phyloP scores from a whole-genome alignment of 2,888 invertebrate genomes.

The Athripsodes cinereus region DNA sequence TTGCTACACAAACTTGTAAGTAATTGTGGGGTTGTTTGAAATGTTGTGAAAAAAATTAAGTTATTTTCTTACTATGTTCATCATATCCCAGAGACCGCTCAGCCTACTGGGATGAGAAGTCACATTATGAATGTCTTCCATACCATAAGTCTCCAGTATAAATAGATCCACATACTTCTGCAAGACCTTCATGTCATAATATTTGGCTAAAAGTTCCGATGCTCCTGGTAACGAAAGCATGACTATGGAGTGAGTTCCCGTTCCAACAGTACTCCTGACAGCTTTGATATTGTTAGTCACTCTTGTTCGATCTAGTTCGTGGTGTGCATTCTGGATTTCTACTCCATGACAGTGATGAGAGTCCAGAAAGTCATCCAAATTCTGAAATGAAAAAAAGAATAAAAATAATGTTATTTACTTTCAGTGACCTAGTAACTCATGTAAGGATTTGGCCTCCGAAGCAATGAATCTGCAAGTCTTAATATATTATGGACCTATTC shows the following conservation, averaged over 20 bases:
- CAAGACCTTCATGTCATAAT: conserved; percentile 60
- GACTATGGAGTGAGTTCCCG: conserved; percentile 48
- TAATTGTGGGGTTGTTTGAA: no score
- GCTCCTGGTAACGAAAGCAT: conserved; percentile 58
- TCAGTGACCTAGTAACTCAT: no score
- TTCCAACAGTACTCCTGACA: conserved; percentile 42
- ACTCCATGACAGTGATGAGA: conserved; percentile 49
- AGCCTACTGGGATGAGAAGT: conserved; percentile 70
- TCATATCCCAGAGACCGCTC: conserved; percentile 70
- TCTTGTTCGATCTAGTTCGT: conserved; percentile 46
- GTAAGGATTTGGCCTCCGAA: no score
- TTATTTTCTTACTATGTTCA: conserved; percentile 57
- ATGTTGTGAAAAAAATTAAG: no score
- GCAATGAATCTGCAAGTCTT: no score
- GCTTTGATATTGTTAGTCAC: conserved; percentile 44
- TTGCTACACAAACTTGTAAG: no score
- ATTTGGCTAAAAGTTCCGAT: conserved; percentile 62
- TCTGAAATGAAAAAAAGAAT: conserved; percentile 35
- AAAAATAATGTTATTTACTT: no score
- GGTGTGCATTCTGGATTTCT: conserved; percentile 51
- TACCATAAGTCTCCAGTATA: conserved; percentile 61
- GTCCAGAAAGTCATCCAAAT: conserved; percentile 48
- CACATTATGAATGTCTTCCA: conserved; percentile 58
- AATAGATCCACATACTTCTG: conserved; percentile 61
- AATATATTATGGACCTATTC: no score